Base-by-base conservation (phyloP, 2,797 vertebrate genomes). In the Lepus oiostolus region DNA sequence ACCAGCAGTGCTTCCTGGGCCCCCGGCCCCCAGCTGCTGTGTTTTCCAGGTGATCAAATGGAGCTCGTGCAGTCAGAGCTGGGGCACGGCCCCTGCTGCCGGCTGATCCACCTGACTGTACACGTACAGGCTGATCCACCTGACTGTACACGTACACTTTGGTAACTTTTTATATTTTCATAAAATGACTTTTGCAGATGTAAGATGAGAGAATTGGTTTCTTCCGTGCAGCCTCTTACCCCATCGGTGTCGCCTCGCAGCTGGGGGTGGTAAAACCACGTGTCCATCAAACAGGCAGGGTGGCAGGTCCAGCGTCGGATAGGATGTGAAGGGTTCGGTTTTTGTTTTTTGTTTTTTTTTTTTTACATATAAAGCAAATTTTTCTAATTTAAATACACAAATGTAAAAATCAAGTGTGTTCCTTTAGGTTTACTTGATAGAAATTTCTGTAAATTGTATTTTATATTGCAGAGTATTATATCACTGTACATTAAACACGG, bases 401-500 rank as follows among this genome's bases (percentile, higher is more conserved):
- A 96, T 98, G 98, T 98, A 98, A 98, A 97, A 98, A 96, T 94
- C 96, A 95, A 97, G 97, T 97, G 97, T 98, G 98, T 98, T 98
- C 98, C 98, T 96, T 98, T 98, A 98, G 96, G 96, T 96, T 98
- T 98, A 96, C 97, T 98, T 97, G 97, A 95, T 98, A 98, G 98
- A 97, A 94, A 91, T 97, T 98, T 98, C 98, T 98, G 98, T 98
- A 98, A 98, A 98, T 98, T 98, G 98, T 98, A 98, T 98, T 99
- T 98, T 98, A 98, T 98, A 98, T 98, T 97, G 96, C 97, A 98
- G 92, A 98, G 90, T 98, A 97, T 98, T 98, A 96, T 98, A 98
- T 98, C 96, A 97, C 97, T 98, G 98, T 98, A 98, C 97, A 98
- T 98, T 97, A 95, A 98, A 98, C 96, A 97, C 58, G 97, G 95